A percentile compares a stretch with the other conserved stretches of the same genome.
These are phyloP conservation scores for Malurus cyaneus DNA, from an alignment of 2,113 vertebrate genomes.

Conservation along the genomic window DNA sequence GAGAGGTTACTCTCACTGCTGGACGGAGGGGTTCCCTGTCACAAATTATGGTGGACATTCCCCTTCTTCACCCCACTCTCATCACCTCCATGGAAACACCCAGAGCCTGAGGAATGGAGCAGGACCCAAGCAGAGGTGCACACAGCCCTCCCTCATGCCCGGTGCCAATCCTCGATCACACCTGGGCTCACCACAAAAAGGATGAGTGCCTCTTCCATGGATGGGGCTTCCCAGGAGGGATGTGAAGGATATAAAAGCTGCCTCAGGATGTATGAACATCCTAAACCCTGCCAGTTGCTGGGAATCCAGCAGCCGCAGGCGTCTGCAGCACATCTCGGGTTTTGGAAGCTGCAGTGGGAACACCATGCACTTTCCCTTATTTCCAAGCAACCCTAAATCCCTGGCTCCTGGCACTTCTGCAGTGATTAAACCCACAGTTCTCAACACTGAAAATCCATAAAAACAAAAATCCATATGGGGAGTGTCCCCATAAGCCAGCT, in stretches of 20 bases:
- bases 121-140: not conserved
- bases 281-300: not conserved
- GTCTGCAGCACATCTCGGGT: not conserved
- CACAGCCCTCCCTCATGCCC: accelerated
- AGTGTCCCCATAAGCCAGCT: not conserved
- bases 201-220: not conserved
- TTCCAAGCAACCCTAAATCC: not conserved
- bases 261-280: not conserved
- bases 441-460: not conserved
- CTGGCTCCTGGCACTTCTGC: not conserved
- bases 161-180: not conserved
- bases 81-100: not conserved
- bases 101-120: not conserved
- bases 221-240: not conserved
- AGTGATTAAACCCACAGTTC: not conserved
- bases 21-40: accelerated
- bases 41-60: accelerated
- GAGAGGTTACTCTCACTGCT: not conserved
- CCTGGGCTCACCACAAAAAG: accelerated
- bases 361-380: not conserved
- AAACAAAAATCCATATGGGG: not conserved
- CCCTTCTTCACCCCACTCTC: not conserved
- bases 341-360: not conserved
- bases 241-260: not conserved
- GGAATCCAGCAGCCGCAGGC: not conserved